A percentile compares a stretch with the other conserved stretches of the same genome.
Conservation (phyloP, 2,113 vertebrate genomes). For the Solea senegalensis region DNA sequence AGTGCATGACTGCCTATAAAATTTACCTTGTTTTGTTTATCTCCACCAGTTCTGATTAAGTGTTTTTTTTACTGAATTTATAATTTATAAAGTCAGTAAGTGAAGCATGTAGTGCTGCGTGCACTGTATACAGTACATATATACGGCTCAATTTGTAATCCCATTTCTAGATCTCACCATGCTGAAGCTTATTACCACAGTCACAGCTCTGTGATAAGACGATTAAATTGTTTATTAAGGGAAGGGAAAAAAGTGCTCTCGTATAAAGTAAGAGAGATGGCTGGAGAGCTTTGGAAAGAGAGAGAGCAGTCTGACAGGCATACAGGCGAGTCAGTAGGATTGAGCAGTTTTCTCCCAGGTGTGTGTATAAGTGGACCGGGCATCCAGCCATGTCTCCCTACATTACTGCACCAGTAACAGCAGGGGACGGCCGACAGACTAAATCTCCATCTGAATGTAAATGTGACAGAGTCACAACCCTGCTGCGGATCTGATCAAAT, state of each 20-base stretch:
- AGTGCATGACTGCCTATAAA: conserved; percentile 19
- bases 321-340: conserved; percentile 58
- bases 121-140: conserved; percentile 7
- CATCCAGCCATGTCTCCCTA: conserved; percentile 77
- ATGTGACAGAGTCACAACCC: conserved; percentile 87
- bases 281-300: background rate
- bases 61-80: too few species aligned
- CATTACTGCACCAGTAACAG: conserved; percentile 77
- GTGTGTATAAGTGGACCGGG: conserved; percentile 75
- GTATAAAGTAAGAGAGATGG: conserved; percentile 6
- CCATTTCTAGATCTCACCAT: conserved; percentile 38
- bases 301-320: conserved; percentile 59
- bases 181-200: conserved; percentile 55
- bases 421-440: conserved; percentile 74
- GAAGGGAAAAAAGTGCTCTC: background rate
- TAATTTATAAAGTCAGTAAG: conserved; percentile 11
- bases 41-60: conserved; percentile 5
- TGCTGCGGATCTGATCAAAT: conserved; percentile 71
- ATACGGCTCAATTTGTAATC: conserved; percentile 49
- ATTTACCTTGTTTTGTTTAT: conserved; percentile 26
- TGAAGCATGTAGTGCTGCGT: conserved; percentile 4
- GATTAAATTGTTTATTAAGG: conserved; percentile 65
- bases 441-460: conserved; percentile 81
- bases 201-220: conserved; percentile 62
- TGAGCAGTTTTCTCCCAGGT: conserved; percentile 75